phyloP scores from a whole-genome alignment of 2,888 invertebrate genomes.

The Eilema griseolum region DNA sequence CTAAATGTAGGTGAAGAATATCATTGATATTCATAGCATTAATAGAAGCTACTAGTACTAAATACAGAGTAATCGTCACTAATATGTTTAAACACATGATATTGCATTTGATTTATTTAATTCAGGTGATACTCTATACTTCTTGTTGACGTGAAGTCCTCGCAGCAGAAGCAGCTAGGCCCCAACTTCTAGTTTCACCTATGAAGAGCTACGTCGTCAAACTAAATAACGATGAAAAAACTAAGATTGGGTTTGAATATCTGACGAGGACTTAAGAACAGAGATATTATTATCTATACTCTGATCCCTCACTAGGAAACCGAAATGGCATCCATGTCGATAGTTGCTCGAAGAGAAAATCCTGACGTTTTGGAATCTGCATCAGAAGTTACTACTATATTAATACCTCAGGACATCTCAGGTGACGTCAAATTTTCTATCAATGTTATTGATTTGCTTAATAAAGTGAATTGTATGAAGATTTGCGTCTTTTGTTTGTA shows the following conservation, averaged over 20 bases:
- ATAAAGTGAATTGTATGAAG: slow-evolving; percentile 13
- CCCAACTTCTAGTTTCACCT: not conserved
- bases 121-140: too few relatives aligned
- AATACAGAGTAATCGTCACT: not conserved
- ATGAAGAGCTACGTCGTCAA: not conserved
- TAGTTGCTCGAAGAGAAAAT: not conserved
- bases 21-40: not conserved
- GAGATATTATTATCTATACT: not conserved
- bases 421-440: slow-evolving; percentile 3
- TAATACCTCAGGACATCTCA: not conserved
- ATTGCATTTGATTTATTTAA: too few relatives aligned
- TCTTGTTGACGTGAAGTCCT: not conserved
- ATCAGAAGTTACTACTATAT: not conserved
- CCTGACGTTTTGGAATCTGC: not conserved
- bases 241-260: not conserved
- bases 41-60: not conserved
- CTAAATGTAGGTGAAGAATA: not conserved
- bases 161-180: too few relatives aligned
- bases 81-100: slow-evolving; percentile 1
- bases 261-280: not conserved
- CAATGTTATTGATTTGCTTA: slow-evolving; percentile 9
- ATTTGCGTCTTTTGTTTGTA: not conserved
- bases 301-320: not conserved
- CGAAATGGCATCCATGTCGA: not conserved
- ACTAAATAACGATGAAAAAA: not conserved